Evolutionary conservation across 2,113 vertebrate species (phyloP).

Genomic region (Corydoras sp.): DNA sequence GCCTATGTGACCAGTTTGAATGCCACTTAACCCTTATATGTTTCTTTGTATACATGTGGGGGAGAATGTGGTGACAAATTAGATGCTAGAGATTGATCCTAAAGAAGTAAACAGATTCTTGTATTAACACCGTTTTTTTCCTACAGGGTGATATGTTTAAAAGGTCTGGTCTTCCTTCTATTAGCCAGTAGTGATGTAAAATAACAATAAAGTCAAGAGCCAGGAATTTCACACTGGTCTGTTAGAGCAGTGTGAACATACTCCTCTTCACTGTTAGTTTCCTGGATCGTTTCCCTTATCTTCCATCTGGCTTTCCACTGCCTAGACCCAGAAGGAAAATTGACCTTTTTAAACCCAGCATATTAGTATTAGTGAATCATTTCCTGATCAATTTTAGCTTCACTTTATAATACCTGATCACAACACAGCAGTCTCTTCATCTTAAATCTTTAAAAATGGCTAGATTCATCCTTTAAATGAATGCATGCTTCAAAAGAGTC

Average conservation of each 20-base stretch:
- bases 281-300: conserved; percentile 46
- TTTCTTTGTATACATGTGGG: neutral
- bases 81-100: neutral
- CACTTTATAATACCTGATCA: too few species aligned
- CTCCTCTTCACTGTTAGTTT: conserved; percentile 60
- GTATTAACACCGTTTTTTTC: neutral
- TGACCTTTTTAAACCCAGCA: too few species aligned
- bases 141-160: neutral
- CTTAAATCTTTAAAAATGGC: too few species aligned
- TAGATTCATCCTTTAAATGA: too few species aligned
- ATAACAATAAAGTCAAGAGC: conserved; percentile 52
- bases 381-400: too few species aligned
- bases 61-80: neutral
- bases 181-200: neutral
- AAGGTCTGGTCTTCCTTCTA: conserved; percentile 19
- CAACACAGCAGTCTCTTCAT: too few species aligned
- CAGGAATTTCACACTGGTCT: conserved; percentile 65
- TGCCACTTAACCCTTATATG: conserved; percentile 1
- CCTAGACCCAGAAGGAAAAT: neutral
- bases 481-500: too few species aligned
- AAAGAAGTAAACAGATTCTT: neutral
- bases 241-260: conserved; percentile 61
- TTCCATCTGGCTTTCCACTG: conserved; percentile 22
- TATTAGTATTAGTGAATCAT: too few species aligned
- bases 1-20: conserved; percentile 4